Conservation (phyloP, 2,888 invertebrate species). For the Scaptomyza flava region DNA sequence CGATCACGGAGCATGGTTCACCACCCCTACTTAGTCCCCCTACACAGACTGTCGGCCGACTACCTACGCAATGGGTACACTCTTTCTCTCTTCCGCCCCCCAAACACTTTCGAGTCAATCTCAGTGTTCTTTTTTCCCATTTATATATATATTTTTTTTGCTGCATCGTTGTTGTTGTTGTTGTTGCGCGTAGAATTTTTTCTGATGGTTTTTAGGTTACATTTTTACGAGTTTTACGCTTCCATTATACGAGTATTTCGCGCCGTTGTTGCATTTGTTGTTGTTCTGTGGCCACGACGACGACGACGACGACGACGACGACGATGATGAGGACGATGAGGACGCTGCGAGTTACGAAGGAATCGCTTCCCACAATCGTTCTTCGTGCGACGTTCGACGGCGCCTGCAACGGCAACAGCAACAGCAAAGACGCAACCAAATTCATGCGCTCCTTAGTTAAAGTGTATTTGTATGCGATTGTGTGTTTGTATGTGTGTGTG, state of each 20-base stretch:
- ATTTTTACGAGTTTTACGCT: conserved; percentile 78
- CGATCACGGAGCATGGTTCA: too few species aligned
- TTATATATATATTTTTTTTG: conserved; percentile 6
- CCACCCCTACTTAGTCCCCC: too few species aligned
- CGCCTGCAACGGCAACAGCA: conserved; percentile 49
- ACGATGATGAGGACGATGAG: conserved; percentile 28
- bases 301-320: conserved; percentile 34
- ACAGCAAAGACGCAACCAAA: conserved; percentile 66
- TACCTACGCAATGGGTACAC: conserved; percentile 71
- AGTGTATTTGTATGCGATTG: conserved; percentile 26
- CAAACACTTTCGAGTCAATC: conserved; percentile 59
- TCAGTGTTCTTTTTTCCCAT: conserved; percentile 20
- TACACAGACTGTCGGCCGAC: too few species aligned
- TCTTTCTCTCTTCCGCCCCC: conserved; percentile 20
- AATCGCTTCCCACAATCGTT: conserved; percentile 44
- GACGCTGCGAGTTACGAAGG: conserved; percentile 63
- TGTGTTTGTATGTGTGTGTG: conserved; percentile 37
- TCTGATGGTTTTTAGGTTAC: conserved; percentile 82
- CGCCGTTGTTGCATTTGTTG: conserved; percentile 46
- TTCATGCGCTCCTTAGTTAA: conserved; percentile 66
- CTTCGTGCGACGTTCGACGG: conserved; percentile 46
- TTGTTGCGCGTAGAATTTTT: conserved; percentile 69
- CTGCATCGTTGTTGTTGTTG: conserved; percentile 27
- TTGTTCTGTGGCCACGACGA: conserved; percentile 49
- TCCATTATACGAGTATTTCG: conserved; percentile 61